Percentiles rank a stretch among this genome's conserved stretches.
These are phyloP conservation scores for Strongylocentrotus purpuratus DNA, from an alignment of 35 echinoderm and acorn worm species.

Conservation along the genomic window DNA sequence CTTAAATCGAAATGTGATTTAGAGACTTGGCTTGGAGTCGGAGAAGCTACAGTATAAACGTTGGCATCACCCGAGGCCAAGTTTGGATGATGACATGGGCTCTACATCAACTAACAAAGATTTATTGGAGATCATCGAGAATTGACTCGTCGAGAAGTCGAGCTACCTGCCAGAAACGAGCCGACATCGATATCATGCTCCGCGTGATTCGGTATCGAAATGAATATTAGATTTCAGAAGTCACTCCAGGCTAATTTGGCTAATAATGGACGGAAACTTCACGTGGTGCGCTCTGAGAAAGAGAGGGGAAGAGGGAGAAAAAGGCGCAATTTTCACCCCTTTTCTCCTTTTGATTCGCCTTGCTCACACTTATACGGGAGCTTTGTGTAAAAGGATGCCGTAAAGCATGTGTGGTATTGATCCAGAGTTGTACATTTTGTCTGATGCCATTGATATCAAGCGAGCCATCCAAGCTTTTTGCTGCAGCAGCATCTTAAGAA, in stretches of 20 bases:
- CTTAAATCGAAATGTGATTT: neutral
- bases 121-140: constrained; percentile 2
- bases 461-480: neutral
- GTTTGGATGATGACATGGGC: constrained; percentile 1
- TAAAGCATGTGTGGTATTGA: constrained; percentile 20
- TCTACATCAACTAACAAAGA: constrained; percentile 18
- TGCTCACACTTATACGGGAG: neutral
- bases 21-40: neutral
- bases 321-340: neutral
- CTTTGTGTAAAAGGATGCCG: constrained; percentile 36
- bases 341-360: neutral
- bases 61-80: neutral
- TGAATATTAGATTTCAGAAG: constrained; percentile 39
- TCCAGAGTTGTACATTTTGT: constrained; percentile 15
- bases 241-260: constrained; percentile 41
- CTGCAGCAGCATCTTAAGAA: neutral
- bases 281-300: neutral
- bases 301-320: neutral
- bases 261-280: constrained; percentile 3
- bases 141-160: constrained; percentile 21
- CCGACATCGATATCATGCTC: constrained; percentile 13
- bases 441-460: constrained; percentile 11
- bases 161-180: constrained; percentile 24
- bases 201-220: constrained; percentile 34
- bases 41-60: neutral